Percentiles rank a stretch among this genome's conserved stretches.
Evolutionary conservation across 2,888 invertebrate species (phyloP).

Genomic region (Glyphotaelius pellucidus): DNA sequence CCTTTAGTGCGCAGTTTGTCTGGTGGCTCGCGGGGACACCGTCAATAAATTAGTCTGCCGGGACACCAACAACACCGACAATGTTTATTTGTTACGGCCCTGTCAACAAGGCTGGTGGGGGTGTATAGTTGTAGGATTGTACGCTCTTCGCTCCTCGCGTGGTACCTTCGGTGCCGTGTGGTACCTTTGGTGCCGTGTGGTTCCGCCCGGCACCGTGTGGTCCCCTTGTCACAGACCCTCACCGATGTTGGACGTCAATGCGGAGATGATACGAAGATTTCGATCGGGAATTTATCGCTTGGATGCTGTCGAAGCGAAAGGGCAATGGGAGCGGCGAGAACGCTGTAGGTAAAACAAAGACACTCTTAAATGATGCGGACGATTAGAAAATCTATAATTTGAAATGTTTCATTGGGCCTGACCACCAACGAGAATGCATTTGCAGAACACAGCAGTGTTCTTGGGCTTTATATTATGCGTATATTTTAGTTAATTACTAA

Average conservation of each 20-base stretch:
- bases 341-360: slow-evolving; percentile 8
- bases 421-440: background rate
- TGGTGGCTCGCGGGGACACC: background rate
- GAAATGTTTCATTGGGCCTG: background rate
- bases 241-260: slow-evolving; percentile 31
- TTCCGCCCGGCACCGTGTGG: slow-evolving; percentile 11
- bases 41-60: background rate
- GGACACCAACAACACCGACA: slow-evolving; percentile 2
- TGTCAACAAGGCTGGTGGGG: slow-evolving; percentile 4
- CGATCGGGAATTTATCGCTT: slow-evolving; percentile 42
- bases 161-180: background rate
- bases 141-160: background rate
- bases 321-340: background rate
- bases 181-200: background rate
- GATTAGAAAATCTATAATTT: background rate
- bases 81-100: slow-evolving; percentile 20
- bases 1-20: background rate
- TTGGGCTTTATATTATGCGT: background rate
- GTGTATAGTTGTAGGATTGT: background rate
- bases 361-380: slow-evolving; percentile 11
- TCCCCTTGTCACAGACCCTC: slow-evolving; percentile 29
- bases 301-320: slow-evolving; percentile 22
- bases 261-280: slow-evolving; percentile 36
- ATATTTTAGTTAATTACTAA: no score
- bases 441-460: background rate